Conservation (phyloP, 35 echinoderm and acorn worm genomes). For the Apostichopus japonicus region DNA sequence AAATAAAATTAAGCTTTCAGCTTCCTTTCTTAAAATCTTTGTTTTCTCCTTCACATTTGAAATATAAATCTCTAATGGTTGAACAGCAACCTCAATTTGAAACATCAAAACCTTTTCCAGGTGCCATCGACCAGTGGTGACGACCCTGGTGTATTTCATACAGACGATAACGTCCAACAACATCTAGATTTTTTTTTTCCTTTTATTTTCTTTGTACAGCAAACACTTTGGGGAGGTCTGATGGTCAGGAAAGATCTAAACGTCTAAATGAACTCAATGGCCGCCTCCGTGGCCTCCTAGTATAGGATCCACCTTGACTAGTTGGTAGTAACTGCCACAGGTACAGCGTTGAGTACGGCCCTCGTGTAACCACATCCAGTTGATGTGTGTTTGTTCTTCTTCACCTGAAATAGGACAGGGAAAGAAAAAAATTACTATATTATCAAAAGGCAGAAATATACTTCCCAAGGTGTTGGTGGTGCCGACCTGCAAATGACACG, state of each 20-base stretch:
- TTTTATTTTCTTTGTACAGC: conserved; percentile 16
- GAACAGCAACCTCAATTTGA: conserved; percentile 11
- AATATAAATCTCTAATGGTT: conserved; percentile 32
- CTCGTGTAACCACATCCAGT: conserved; percentile 93
- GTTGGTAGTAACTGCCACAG: conserved; percentile 48
- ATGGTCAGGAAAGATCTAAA: conserved; percentile 29
- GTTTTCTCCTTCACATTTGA: conserved; percentile 1
- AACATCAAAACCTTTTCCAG: conserved; percentile 20
- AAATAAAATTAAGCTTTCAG: not conserved
- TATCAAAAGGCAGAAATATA: too few relatives aligned
- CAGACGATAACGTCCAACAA: not conserved
- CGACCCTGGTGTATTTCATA: not conserved
- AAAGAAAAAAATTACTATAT: too few relatives aligned
- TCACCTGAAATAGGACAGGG: conserved; percentile 68
- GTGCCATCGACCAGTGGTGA: not conserved
- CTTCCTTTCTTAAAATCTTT: not conserved
- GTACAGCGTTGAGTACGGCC: conserved; percentile 88
- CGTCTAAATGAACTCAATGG: conserved; percentile 1
- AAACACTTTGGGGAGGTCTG: not conserved
- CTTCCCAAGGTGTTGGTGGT: too few relatives aligned
- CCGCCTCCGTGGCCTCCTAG: conserved; percentile 41
- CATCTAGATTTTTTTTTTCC: not conserved
- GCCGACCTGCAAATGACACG: too few relatives aligned
- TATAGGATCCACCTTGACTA: conserved; percentile 50
- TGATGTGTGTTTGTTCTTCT: conserved; percentile 94